Conservation (phyloP, 2,113 vertebrate species). For the Gallinago media region DNA sequence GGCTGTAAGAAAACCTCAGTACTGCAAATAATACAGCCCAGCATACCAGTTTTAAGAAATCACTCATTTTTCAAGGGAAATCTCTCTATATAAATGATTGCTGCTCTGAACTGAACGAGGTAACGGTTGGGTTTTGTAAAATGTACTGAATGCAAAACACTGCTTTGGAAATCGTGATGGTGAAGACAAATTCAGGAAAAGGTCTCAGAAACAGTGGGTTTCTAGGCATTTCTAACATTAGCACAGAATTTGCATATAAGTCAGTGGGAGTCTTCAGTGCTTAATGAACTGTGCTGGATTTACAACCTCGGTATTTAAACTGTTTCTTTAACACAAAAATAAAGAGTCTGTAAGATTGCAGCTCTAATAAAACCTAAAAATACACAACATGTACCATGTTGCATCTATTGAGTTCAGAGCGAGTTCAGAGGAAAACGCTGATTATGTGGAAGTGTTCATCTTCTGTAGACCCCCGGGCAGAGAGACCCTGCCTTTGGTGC, state of each 20-base stretch:
- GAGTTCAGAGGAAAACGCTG: neutral
- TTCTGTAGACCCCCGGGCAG: neutral
- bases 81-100: neutral
- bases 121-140: neutral
- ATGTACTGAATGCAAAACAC: neutral
- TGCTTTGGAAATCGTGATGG: neutral
- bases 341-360: neutral
- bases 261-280: constrained; percentile 25
- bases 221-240: neutral
- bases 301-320: constrained; percentile 19
- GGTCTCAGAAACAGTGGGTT: neutral
- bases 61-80: neutral
- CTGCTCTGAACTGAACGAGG: fast-evolving
- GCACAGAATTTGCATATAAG: constrained; percentile 1
- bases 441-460: fast-evolving
- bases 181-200: neutral
- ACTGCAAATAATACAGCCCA: neutral
- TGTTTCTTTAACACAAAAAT: neutral
- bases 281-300: constrained; percentile 45
- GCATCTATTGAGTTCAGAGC: fast-evolving
- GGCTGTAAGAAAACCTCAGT: neutral
- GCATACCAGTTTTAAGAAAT: neutral
- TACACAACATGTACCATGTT: fast-evolving
- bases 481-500: neutral
- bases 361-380: neutral